Conservation (phyloP, 2,888 invertebrate genomes). For the Ferdinandea cuprea region DNA sequence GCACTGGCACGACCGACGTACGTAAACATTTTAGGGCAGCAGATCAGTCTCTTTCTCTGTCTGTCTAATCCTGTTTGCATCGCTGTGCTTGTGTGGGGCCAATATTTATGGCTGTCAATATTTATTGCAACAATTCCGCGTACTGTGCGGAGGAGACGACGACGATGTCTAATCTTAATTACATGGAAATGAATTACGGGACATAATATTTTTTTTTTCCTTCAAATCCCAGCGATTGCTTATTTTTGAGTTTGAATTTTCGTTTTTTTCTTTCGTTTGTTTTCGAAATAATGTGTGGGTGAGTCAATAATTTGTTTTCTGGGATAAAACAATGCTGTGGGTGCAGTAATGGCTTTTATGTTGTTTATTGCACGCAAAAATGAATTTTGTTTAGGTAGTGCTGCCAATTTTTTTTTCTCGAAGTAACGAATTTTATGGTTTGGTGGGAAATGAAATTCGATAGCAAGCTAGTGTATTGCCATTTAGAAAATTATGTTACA, state of each 20-base stretch:
- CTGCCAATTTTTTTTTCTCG: conserved; percentile 19
- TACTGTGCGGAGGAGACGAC: conserved; percentile 58
- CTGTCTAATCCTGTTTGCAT: conserved; percentile 63
- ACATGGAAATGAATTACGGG: conserved; percentile 68
- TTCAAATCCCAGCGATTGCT: conserved; percentile 38
- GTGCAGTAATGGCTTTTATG: conserved; percentile 50
- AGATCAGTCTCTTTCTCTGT: conserved; percentile 20
- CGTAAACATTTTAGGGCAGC: conserved; percentile 63
- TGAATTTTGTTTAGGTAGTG: conserved; percentile 40
- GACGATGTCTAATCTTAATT: conserved; percentile 73
- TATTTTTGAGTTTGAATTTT: conserved; percentile 16
- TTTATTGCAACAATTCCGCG: conserved; percentile 73
- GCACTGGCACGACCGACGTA: conserved; percentile 51
- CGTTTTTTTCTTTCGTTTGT: background rate
- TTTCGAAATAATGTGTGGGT: conserved; percentile 46
- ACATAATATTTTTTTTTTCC: conserved; percentile 14
- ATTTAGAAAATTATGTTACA: too few species aligned
- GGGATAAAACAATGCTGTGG: conserved; percentile 31
- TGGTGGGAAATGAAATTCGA: too few species aligned
- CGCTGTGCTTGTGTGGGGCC: conserved; percentile 20
- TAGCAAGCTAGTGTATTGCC: too few species aligned
- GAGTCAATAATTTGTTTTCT: conserved; percentile 63
- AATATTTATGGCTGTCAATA: conserved; percentile 70
- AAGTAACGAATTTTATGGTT: too few species aligned
- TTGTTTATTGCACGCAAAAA: conserved; percentile 42